Evolutionary conservation across 2,888 invertebrate species (phyloP).

Genomic region (Noctua fimbriata): DNA sequence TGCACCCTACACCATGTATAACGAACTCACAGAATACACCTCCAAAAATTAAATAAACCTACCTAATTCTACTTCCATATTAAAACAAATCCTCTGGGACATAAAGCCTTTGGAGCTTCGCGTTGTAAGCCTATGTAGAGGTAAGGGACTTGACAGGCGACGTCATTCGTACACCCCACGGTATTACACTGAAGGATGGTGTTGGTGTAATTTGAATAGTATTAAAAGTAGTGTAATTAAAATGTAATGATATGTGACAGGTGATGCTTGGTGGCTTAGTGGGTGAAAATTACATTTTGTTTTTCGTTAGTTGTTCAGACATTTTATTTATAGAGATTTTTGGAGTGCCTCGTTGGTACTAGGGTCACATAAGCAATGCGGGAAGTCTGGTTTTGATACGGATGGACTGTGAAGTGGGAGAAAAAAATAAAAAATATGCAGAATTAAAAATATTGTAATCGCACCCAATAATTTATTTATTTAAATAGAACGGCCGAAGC

Average conservation of each 20-base stretch:
- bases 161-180: constrained; percentile 44
- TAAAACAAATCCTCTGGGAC: constrained; percentile 45
- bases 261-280: not conserved
- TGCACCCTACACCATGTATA: not conserved
- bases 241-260: constrained; percentile 25
- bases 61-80: constrained; percentile 22
- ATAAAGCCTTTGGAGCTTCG: constrained; percentile 25
- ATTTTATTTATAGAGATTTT: not conserved
- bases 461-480: no score
- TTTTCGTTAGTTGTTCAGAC: not conserved
- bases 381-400: no score
- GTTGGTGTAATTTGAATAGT: constrained; percentile 17
- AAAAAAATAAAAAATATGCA: no score
- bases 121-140: constrained; percentile 33
- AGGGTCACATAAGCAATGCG: not conserved
- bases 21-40: not conserved
- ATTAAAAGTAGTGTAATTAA: constrained; percentile 43
- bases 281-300: not conserved
- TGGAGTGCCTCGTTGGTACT: not conserved
- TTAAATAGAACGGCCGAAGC: no score
- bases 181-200: constrained; percentile 7
- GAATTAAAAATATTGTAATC: no score
- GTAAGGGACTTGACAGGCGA: constrained; percentile 54
- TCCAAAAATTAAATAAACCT: constrained; percentile 22
- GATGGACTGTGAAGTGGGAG: no score